phyloP scores from a whole-genome alignment of 2,113 vertebrate species.

The Orycteropus afer region DNA sequence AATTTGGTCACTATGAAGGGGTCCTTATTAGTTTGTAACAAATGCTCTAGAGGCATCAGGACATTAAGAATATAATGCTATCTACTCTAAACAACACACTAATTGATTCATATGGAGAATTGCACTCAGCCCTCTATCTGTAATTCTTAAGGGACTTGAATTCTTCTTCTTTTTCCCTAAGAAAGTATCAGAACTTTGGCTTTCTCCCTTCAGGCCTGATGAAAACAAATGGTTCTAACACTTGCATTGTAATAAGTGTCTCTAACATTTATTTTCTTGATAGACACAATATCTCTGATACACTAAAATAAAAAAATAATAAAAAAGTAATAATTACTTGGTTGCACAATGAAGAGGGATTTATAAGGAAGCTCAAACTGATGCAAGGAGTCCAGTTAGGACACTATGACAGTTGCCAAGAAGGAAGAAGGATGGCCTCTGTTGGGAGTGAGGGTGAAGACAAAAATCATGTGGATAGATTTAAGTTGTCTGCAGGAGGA shows the following conservation, averaged over 20 bases:
- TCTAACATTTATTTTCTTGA: conserved; percentile 59
- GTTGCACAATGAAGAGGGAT: not conserved
- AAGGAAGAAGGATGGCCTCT: not conserved
- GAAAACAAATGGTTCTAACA: conserved; percentile 53
- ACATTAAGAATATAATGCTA: not conserved
- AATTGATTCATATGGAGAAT: not conserved
- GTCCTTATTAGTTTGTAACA: not conserved
- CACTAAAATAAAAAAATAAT: not conserved
- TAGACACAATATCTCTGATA: not conserved
- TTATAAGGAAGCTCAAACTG: not conserved
- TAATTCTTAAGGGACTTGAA: not conserved
- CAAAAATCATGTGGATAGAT: not conserved
- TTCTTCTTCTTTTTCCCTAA: not conserved
- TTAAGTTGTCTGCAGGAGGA: not conserved
- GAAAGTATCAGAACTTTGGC: not conserved
- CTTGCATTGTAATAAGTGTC: conserved; percentile 29
- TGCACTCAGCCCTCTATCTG: not conserved
- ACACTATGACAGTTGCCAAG: not conserved
- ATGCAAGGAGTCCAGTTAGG: not conserved
- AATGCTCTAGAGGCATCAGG: not conserved
- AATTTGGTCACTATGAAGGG: not conserved
- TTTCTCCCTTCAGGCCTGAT: conserved; percentile 27
- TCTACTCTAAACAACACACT: not conserved
- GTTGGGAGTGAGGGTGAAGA: not conserved
- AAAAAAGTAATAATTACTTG: not conserved